Percentiles rank a stretch among this genome's conserved stretches.
Conservation (phyloP, 2,797 vertebrate genomes). For the Crax fasciolata region DNA sequence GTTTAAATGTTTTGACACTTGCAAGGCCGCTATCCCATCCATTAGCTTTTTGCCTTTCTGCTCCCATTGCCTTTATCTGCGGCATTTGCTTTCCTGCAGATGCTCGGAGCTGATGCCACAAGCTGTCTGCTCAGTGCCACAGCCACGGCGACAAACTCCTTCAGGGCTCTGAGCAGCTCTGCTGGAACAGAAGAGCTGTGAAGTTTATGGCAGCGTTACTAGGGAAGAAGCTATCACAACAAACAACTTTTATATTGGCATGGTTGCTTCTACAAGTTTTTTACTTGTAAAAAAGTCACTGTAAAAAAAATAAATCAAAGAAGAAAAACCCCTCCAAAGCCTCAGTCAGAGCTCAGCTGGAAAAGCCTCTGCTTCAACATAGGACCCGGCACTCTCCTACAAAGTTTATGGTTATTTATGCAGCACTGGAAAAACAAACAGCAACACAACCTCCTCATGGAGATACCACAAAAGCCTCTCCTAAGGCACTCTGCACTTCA, state of each 20-base stretch:
- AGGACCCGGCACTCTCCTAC: not conserved
- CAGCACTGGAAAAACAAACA: slow-evolving; percentile 2
- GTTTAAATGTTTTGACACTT: not conserved
- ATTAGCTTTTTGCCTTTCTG: not conserved
- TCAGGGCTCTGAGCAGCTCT: not conserved
- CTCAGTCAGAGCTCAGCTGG: not conserved
- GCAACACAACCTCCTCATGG: not conserved
- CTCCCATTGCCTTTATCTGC: not conserved
- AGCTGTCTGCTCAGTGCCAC: not conserved
- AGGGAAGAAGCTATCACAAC: not conserved
- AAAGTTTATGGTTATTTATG: not conserved
- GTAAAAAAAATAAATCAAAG: not conserved
- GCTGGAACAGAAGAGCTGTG: not conserved
- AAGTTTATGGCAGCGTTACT: not conserved
- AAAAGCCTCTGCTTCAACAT: slow-evolving; percentile 13
- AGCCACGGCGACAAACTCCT: not conserved
- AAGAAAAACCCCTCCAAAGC: not conserved
- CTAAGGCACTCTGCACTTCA: not conserved
- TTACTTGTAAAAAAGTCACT: not conserved
- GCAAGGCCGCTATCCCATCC: not conserved
- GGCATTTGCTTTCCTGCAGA: not conserved
- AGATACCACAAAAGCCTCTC: not conserved
- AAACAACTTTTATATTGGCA: not conserved
- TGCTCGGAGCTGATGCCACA: not conserved
- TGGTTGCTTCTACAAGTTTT: not conserved